Percentiles rank a stretch among this genome's conserved stretches.
Conservation (phyloP, 2,113 vertebrate genomes). For the Chrysemys picta region DNA sequence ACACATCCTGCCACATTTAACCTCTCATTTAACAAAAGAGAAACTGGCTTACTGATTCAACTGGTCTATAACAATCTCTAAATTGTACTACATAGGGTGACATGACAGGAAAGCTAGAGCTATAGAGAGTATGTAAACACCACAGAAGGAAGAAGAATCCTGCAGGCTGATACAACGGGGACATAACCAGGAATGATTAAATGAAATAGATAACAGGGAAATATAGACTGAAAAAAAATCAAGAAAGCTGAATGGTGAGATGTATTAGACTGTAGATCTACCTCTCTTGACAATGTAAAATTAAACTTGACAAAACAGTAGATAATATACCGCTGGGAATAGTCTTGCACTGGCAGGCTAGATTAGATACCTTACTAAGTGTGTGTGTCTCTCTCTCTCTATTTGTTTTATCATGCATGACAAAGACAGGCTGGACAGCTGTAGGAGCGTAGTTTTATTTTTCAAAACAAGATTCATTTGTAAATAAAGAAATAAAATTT, state of each 20-base stretch:
- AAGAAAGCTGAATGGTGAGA: slow-evolving; percentile 36
- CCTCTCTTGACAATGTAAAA: slow-evolving; percentile 32
- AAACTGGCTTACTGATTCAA: background rate
- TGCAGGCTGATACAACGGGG: background rate
- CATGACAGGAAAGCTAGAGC: background rate
- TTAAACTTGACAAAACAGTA: slow-evolving; percentile 29
- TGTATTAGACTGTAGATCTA: slow-evolving; percentile 41
- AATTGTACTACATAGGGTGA: background rate
- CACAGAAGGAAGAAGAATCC: background rate
- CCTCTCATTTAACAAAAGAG: background rate
- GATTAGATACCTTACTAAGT: slow-evolving; percentile 31
- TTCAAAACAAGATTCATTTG: slow-evolving; percentile 74
- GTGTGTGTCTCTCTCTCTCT: background rate
- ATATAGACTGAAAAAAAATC: slow-evolving; percentile 37
- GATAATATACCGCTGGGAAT: slow-evolving; percentile 9
- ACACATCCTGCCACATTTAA: background rate
- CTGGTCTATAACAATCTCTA: background rate
- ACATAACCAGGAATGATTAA: background rate
- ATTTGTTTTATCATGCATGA: background rate
- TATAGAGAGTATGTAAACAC: background rate
- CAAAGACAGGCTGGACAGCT: too few relatives aligned
- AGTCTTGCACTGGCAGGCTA: slow-evolving; percentile 28
- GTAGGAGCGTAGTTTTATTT: background rate
- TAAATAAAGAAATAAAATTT: slow-evolving; percentile 74
- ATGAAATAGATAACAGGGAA: slow-evolving; percentile 7